phyloP scores from a whole-genome alignment of 1,140 invertebrate species.

The Neodiprion pinetum region DNA sequence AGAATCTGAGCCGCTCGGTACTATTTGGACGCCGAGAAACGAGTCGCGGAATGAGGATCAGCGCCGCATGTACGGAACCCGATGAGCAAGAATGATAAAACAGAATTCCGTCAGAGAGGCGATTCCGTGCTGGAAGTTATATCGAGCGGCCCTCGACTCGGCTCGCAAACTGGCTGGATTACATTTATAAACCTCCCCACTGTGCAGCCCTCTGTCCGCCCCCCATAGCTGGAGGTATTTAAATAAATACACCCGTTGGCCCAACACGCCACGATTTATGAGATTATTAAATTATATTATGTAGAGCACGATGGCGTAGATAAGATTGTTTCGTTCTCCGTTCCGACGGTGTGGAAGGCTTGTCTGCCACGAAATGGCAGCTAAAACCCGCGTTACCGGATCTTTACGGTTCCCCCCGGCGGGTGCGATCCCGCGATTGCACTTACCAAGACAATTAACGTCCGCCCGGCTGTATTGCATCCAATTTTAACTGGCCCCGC shows the following conservation, averaged over 20 bases:
- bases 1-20: too few relatives aligned
- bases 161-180: slow-evolving; percentile 43
- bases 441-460: neutral
- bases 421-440: neutral
- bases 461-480: neutral
- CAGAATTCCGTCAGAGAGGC: slow-evolving; percentile 38
- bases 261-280: slow-evolving; percentile 35
- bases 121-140: slow-evolving; percentile 38
- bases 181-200: slow-evolving; percentile 37
- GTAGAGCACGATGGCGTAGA: slow-evolving; percentile 31
- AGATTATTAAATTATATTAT: slow-evolving; percentile 44
- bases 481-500: neutral
- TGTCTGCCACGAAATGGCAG: slow-evolving; percentile 1
- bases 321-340: slow-evolving; percentile 24
- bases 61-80: slow-evolving; percentile 9
- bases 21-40: too few relatives aligned
- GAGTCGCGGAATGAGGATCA: too few relatives aligned
- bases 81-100: slow-evolving; percentile 30
- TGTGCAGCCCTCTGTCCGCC: slow-evolving; percentile 18
- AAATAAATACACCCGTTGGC: slow-evolving; percentile 36
- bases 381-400: slow-evolving; percentile 3
- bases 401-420: neutral
- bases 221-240: slow-evolving; percentile 15
- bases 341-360: neutral
- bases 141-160: slow-evolving; percentile 38